These are phyloP conservation scores for Kryptopterus vitreolus DNA, from an alignment of 2,797 vertebrate genomes.

Conservation along the genomic window DNA sequence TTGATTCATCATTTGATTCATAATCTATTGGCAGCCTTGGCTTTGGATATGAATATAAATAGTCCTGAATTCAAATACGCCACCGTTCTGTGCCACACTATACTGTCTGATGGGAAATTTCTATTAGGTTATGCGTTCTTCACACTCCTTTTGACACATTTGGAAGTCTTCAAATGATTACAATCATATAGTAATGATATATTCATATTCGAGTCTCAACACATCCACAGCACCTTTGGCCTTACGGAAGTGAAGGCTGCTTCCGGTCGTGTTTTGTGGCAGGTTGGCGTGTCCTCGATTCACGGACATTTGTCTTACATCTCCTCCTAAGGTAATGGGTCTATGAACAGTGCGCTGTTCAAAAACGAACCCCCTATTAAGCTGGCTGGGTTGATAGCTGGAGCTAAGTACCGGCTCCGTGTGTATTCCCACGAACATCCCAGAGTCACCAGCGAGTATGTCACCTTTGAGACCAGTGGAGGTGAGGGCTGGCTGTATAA, in stretches of 20 bases:
- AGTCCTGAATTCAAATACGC: neutral
- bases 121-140: neutral
- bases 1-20: no score
- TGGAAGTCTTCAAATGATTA: neutral
- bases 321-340: conserved; percentile 86
- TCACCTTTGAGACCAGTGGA: conserved; percentile 95
- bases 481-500: conserved; percentile 79
- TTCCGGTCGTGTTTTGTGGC: conserved; percentile 35
- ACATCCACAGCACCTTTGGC: conserved; percentile 53
- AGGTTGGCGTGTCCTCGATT: conserved; percentile 70
- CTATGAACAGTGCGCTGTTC: conserved; percentile 81
- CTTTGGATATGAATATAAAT: neutral
- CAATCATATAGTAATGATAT: neutral
- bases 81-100: neutral
- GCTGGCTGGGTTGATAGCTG: conserved; percentile 88
- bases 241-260: conserved; percentile 25
- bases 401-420: conserved; percentile 90
- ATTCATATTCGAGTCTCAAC: conserved; percentile 59
- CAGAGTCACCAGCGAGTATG: conserved; percentile 83
- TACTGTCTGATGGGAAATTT: conserved; percentile 2
- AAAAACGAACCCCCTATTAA: conserved; percentile 82
- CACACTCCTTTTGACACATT: conserved; percentile 7
- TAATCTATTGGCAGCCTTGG: neutral
- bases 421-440: conserved; percentile 90
- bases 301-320: conserved; percentile 89